A percentile compares a stretch with the other conserved stretches of the same genome.
Conservation (phyloP, 2,888 invertebrate genomes). For the Xiphydria camelus region DNA sequence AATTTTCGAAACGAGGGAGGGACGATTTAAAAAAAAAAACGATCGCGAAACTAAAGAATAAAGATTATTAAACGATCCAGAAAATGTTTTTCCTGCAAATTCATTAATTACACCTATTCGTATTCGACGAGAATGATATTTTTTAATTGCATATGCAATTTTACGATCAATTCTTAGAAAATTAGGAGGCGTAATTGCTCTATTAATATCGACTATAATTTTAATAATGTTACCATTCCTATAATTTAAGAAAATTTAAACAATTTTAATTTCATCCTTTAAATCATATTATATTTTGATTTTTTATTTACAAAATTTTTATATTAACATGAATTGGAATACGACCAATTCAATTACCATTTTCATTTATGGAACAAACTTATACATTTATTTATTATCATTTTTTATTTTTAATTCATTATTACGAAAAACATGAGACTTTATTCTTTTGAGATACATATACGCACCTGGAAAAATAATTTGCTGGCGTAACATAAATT, state of each 20-base stretch:
- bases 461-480: no score
- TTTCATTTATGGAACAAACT: conserved; percentile 42
- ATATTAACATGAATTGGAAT: conserved; percentile 59
- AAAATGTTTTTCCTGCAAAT: conserved; percentile 75
- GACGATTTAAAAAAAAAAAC: no score
- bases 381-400: no score
- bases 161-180: conserved; percentile 80
- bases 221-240: conserved; percentile 66
- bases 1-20: background rate
- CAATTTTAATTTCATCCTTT: conserved; percentile 64
- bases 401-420: conserved; percentile 44
- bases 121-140: conserved; percentile 86
- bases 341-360: conserved; percentile 56
- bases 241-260: conserved; percentile 62
- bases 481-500: no score
- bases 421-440: no score
- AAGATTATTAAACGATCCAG: conserved; percentile 71
- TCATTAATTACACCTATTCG: conserved; percentile 72
- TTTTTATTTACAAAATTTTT: conserved; percentile 41
- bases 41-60: no score
- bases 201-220: conserved; percentile 70
- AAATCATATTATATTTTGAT: conserved; percentile 53
- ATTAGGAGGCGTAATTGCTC: conserved; percentile 73
- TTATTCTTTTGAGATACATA: conserved; percentile 56
- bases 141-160: conserved; percentile 81